Evolutionary conservation across 37 sponge, comb jelly and placozoan species (phyloP).

Genomic region (Ephydatia muelleri): DNA sequence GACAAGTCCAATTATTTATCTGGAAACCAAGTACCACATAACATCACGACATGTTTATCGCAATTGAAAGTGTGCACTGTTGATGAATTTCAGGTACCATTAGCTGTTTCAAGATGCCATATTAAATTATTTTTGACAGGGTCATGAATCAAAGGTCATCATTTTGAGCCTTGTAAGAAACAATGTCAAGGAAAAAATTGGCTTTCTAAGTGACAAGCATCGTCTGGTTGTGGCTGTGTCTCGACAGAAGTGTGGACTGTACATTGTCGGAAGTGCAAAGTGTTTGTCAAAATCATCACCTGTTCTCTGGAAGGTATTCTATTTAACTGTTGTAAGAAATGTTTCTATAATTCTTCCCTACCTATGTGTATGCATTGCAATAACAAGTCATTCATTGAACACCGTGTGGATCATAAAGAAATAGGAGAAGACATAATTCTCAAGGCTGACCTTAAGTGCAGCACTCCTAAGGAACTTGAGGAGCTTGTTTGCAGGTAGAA

Average conservation of each 20-base stretch:
- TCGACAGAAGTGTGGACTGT: slow-evolving; percentile 40
- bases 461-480: neutral
- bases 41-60: neutral
- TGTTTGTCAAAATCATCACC: slow-evolving; percentile 5
- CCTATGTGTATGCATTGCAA: neutral
- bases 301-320: slow-evolving; percentile 20
- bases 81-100: slow-evolving; percentile 37
- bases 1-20: slow-evolving; percentile 1
- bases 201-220: slow-evolving; percentile 28
- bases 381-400: neutral
- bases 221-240: slow-evolving; percentile 39
- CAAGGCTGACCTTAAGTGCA: neutral
- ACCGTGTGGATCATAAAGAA: neutral
- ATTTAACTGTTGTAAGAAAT: neutral
- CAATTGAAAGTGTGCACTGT: slow-evolving; percentile 27
- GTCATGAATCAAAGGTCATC: slow-evolving; percentile 47
- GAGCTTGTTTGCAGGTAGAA: neutral
- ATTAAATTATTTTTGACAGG: slow-evolving; percentile 13
- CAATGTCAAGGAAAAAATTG: slow-evolving; percentile 21
- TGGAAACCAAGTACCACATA: neutral
- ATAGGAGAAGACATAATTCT: neutral
- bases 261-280: slow-evolving; percentile 24
- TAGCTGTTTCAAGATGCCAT: neutral
- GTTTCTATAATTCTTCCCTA: neutral
- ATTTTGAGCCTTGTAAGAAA: slow-evolving; percentile 43